A percentile compares a stretch with the other conserved stretches of the same genome.
phyloP scores from a whole-genome alignment of 2,797 vertebrate genomes.

The Etheostoma perlongum region DNA sequence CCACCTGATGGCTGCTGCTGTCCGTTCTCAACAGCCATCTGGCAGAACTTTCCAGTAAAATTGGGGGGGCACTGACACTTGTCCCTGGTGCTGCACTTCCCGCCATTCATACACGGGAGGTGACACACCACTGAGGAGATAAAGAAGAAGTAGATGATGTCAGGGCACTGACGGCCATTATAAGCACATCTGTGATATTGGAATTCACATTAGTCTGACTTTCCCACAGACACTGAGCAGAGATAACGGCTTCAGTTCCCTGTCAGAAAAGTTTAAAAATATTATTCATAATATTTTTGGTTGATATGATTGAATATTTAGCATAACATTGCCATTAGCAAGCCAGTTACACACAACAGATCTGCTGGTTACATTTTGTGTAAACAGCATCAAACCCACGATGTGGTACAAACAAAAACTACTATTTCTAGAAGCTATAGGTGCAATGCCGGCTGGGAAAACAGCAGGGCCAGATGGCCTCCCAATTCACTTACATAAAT shows the following conservation, averaged over 20 bases:
- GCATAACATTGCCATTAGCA: too few species aligned
- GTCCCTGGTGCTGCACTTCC: conserved; percentile 94
- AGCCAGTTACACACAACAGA: too few species aligned
- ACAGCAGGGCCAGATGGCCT: too few species aligned
- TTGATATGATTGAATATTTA: too few species aligned
- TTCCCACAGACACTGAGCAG: background rate
- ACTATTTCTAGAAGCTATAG: too few species aligned
- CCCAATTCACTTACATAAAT: too few species aligned
- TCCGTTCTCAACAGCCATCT: conserved; percentile 89
- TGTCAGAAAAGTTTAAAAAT: too few species aligned
- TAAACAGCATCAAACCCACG: too few species aligned
- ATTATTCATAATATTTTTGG: too few species aligned
- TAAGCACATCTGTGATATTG: conserved; percentile 10
- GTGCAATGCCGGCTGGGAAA: too few species aligned
- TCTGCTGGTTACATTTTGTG: too few species aligned
- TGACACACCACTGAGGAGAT: conserved; percentile 94
- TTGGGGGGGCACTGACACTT: conserved; percentile 97
- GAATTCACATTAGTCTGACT: conserved; percentile 12
- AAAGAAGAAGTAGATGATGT: background rate
- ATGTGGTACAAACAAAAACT: too few species aligned
- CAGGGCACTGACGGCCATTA: background rate
- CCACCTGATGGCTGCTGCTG: conserved; percentile 76
- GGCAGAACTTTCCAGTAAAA: conserved; percentile 97
- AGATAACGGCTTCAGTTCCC: background rate
- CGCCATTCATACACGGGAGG: conserved; percentile 97